These are phyloP conservation scores for Lepidotrigona ventralis DNA, from an alignment of 1,140 invertebrate genomes.

Conservation along the genomic window DNA sequence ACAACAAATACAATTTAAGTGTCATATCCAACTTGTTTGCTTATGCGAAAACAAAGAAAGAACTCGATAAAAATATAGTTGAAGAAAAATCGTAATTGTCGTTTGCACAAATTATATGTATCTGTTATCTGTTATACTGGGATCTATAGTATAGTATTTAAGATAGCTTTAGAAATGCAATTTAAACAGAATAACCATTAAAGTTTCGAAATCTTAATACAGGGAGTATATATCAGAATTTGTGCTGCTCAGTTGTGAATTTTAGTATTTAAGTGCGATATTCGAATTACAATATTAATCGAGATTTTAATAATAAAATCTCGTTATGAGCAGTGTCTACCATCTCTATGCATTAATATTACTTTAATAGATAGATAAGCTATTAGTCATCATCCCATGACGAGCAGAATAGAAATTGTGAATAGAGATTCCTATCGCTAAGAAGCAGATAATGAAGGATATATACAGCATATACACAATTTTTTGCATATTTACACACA, in stretches of 20 bases:
- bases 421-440: conserved; percentile 66
- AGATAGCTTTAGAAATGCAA: conserved; percentile 51
- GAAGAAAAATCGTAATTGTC: conserved; percentile 57
- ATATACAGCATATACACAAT: conserved; percentile 42
- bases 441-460: conserved; percentile 66
- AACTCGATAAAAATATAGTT: conserved; percentile 27
- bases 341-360: conserved; percentile 44
- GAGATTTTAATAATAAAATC: conserved; percentile 61
- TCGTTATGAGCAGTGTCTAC: conserved; percentile 66
- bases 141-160: conserved; percentile 47
- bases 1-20: conserved; percentile 50
- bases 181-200: conserved; percentile 8
- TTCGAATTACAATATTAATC: conserved; percentile 20
- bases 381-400: conserved; percentile 58
- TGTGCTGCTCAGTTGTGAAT: conserved; percentile 35
- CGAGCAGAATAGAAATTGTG: conserved; percentile 45
- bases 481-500: conserved; percentile 44
- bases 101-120: conserved; percentile 70
- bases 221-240: conserved; percentile 31
- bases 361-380: conserved; percentile 60
- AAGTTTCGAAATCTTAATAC: conserved; percentile 18
- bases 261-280: conserved; percentile 37
- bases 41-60: conserved; percentile 15
- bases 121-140: conserved; percentile 54
- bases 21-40: conserved; percentile 24